These are phyloP conservation scores for Salvelinus alpinus DNA, from an alignment of 2,113 vertebrate genomes.

Conservation along the genomic window DNA sequence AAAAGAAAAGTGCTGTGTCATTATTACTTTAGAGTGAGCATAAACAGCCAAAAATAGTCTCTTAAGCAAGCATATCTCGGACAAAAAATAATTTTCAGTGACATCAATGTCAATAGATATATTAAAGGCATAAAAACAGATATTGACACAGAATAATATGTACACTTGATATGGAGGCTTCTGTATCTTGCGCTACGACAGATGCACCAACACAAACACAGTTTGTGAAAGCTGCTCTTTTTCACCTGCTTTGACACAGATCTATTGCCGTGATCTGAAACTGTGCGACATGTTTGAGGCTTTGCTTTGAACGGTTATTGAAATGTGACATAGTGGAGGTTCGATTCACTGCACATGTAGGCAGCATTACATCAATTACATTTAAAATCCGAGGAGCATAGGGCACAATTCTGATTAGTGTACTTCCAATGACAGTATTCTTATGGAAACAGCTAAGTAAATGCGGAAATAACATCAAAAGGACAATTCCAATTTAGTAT, in stretches of 20 bases:
- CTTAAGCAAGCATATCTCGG: background rate
- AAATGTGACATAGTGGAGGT: constrained; percentile 48
- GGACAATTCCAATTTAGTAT: background rate
- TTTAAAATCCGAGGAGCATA: constrained; percentile 40
- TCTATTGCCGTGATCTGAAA: constrained; percentile 37
- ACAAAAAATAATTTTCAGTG: background rate
- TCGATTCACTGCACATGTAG: constrained; percentile 47
- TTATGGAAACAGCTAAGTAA: background rate
- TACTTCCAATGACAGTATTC: constrained; percentile 21
- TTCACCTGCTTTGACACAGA: constrained; percentile 36
- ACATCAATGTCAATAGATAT: too few relatives aligned
- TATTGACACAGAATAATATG: too few relatives aligned
- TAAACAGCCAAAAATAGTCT: background rate
- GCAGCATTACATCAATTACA: constrained; percentile 36
- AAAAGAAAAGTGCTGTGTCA: too few relatives aligned
- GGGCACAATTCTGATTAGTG: constrained; percentile 33
- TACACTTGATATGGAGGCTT: background rate
- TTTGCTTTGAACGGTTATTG: constrained; percentile 48
- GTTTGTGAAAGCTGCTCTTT: constrained; percentile 4
- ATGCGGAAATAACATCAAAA: constrained; percentile 4
- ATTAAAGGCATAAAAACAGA: too few relatives aligned
- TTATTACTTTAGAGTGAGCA: background rate
- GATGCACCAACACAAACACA: constrained; percentile 20
- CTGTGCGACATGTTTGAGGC: constrained; percentile 34
- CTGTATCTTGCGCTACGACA: background rate